phyloP scores from a whole-genome alignment of 2,797 vertebrate genomes.

The Cheirogaleus major region DNA sequence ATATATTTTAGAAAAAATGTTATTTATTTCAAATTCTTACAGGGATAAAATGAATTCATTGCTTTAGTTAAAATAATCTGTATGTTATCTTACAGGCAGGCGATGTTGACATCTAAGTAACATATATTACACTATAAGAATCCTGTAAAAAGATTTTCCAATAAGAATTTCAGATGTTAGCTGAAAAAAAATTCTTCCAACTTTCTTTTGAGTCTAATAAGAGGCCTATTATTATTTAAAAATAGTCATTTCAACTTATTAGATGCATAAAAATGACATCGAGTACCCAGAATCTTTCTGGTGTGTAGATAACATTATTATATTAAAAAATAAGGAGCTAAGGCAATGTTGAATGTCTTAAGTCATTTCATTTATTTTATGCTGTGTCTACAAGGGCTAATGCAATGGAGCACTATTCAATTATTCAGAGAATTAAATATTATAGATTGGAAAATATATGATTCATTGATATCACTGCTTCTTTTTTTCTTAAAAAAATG shows the following conservation, averaged over 20 bases:
- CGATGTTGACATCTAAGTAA: constrained; percentile 54
- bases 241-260: constrained; percentile 65
- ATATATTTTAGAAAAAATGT: neutral
- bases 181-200: constrained; percentile 22
- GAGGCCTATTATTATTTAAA: constrained; percentile 63
- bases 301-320: neutral
- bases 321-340: neutral
- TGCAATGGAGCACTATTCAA: neutral
- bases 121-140: constrained; percentile 50
- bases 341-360: neutral
- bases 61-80: constrained; percentile 22
- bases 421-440: neutral
- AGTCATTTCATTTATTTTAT: neutral
- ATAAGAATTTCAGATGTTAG: constrained; percentile 58
- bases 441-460: neutral
- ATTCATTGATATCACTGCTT: neutral
- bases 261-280: constrained; percentile 59
- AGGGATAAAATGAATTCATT: constrained; percentile 30
- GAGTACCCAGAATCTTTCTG: constrained; percentile 30
- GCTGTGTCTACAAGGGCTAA: neutral
- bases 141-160: constrained; percentile 42
- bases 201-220: constrained; percentile 58
- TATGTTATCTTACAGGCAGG: constrained; percentile 33
- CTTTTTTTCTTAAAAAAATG: neutral
- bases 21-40: constrained; percentile 32